A percentile compares a stretch with the other conserved stretches of the same genome.
phyloP scores from a whole-genome alignment of 2,888 invertebrate genomes.

The Lysandra bellargus region DNA sequence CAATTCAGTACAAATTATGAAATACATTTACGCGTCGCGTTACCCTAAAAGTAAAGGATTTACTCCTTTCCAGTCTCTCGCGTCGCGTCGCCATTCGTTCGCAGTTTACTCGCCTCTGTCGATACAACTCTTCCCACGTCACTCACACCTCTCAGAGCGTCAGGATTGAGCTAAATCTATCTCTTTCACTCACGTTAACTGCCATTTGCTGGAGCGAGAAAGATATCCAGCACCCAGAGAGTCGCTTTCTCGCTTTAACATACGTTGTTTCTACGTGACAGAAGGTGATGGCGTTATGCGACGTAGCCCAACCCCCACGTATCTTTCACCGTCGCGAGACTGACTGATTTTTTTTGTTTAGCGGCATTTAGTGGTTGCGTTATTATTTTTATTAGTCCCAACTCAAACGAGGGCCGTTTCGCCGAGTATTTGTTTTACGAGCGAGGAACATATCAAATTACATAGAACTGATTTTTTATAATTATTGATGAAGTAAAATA shows the following conservation, averaged over 20 bases:
- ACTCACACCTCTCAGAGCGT: constrained; percentile 1
- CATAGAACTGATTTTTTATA: constrained; percentile 56
- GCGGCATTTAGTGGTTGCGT: constrained; percentile 73
- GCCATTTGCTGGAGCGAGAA: not conserved
- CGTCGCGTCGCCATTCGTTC: not conserved
- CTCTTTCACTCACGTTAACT: not conserved
- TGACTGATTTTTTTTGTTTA: constrained; percentile 73
- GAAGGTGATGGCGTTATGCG: not conserved
- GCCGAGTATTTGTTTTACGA: constrained; percentile 53
- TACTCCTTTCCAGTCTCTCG: not conserved
- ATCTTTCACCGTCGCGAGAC: constrained; percentile 64
- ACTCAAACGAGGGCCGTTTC: constrained; percentile 34
- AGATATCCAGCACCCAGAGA: not conserved
- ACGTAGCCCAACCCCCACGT: not conserved
- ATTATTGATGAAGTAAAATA: constrained; percentile 35
- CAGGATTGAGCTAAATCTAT: constrained; percentile 1
- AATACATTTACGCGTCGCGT: too few relatives aligned
- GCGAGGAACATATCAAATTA: constrained; percentile 72
- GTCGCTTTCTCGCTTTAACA: not conserved
- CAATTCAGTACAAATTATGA: too few relatives aligned
- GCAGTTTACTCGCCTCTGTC: constrained; percentile 15
- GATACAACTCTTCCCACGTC: constrained; percentile 14
- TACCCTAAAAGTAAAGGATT: not conserved
- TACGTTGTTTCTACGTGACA: not conserved
- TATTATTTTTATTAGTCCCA: constrained; percentile 54